Percentiles rank a stretch among this genome's conserved stretches.
Evolutionary conservation across 2,888 invertebrate genomes (phyloP).

Genomic region (Trichopoda pennipes): DNA sequence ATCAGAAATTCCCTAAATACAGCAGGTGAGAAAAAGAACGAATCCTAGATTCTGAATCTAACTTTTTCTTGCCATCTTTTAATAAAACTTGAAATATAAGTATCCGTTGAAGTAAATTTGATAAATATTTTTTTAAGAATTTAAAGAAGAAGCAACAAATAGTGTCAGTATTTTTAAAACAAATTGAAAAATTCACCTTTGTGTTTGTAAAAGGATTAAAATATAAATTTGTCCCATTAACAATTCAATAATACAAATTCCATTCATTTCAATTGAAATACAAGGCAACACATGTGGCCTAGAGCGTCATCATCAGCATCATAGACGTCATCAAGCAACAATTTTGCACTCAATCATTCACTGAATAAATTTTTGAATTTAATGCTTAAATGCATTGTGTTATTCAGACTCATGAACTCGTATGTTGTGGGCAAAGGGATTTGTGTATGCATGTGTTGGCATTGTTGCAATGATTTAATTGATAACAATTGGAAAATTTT

Average conservation of each 20-base stretch:
- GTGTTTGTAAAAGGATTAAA: conserved; percentile 56
- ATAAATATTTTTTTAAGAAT: too few relatives aligned
- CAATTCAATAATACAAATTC: conserved; percentile 26
- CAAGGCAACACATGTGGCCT: conserved; percentile 56
- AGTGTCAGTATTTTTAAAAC: neutral
- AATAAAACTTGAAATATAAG: too few relatives aligned
- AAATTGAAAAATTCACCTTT: neutral
- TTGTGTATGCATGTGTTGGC: neutral
- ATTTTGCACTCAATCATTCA: conserved; percentile 23
- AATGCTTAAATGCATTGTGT: conserved; percentile 1
- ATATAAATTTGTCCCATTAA: conserved; percentile 50
- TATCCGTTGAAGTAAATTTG: too few relatives aligned
- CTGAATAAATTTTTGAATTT: conserved; percentile 3
- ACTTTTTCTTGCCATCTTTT: too few relatives aligned
- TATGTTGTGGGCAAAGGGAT: neutral
- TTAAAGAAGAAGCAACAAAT: neutral
- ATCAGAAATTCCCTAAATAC: too few relatives aligned
- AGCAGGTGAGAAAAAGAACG: too few relatives aligned
- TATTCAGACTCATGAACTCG: neutral
- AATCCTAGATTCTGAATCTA: too few relatives aligned
- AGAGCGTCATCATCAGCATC: conserved; percentile 25
- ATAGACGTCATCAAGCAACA: conserved; percentile 37
- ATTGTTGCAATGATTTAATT: conserved; percentile 35
- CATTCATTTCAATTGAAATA: conserved; percentile 20
- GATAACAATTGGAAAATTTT: conserved; percentile 45